Base-by-base conservation (phyloP, 2,888 invertebrate genomes). In the Colletes collaris region DNA sequence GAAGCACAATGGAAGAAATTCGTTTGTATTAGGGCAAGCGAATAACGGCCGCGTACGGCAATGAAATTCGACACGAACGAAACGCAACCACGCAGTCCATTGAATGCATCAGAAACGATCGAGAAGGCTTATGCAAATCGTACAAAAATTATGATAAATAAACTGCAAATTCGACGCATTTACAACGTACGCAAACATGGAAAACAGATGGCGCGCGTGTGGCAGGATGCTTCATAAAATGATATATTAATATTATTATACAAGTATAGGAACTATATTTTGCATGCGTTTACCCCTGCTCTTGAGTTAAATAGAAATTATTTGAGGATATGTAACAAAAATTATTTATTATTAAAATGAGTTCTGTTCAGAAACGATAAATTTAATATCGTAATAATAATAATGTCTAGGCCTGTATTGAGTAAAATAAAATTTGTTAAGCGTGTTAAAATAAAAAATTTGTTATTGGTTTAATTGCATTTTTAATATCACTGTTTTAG, bases 61-160 rank as follows among this genome's bases (percentile, higher is more conserved):
- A 64, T 70, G 67, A 72, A 63, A 74, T 76, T 73, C 67, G 70
- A 76, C 59, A 70, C 59, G 46, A 67, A 73, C 58, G 49, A 73
- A 59, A 59, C 16, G 59, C 63, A 27, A 67, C 64, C 63, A 71
- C 59, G 70, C 67, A 59, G 46, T 71, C 59, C 49, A 49, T 78
- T 77, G 44, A 46, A 27, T 46, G 3, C 44, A 11, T 60, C 59
- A 6, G 16, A 60, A 11, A 37, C 8, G 59, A 60, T 60, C 44
- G 59, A 11, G n/a, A 59, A 19, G 19, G 19, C 19, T 40, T 44
- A 16, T 19, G 11, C 44, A 6, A 3, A 40, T 2, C 44, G 10
- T 7, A 11, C n/a, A 3, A 16, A 5, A 44, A 16, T 58, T 4
- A 40, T 37, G n/a, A 37, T 13, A n/a, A 13, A 50, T 50, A 50